Conservation (phyloP, 2,888 invertebrate species). For the Amiota communis region DNA sequence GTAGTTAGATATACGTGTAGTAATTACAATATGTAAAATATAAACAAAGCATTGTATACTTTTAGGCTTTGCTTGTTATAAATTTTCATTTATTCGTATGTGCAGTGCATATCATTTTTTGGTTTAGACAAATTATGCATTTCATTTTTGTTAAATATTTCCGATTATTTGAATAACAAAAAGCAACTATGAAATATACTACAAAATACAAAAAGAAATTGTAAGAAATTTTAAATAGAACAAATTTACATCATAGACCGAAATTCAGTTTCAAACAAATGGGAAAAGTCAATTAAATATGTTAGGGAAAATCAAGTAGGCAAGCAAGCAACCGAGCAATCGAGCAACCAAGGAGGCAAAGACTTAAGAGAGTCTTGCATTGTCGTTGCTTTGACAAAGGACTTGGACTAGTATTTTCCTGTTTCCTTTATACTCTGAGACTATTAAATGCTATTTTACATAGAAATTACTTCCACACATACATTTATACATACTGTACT, state of each 20-base stretch:
- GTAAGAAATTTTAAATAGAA: not conserved
- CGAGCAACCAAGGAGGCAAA: conserved; percentile 45
- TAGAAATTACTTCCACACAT: conserved; percentile 56
- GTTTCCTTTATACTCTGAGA: conserved; percentile 56
- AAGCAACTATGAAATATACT: conserved; percentile 41
- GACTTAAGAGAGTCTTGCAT: not conserved
- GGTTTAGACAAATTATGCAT: not conserved
- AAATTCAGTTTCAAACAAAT: conserved; percentile 38
- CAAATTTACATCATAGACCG: conserved; percentile 15
- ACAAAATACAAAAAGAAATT: conserved; percentile 10
- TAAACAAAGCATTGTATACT: too few relatives aligned
- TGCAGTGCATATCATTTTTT: too few relatives aligned
- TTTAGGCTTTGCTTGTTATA: too few relatives aligned
- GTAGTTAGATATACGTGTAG: too few relatives aligned
- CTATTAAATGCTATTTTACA: conserved; percentile 67
- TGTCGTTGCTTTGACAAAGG: conserved; percentile 20
- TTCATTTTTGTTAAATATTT: conserved; percentile 54
- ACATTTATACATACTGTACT: conserved; percentile 41
- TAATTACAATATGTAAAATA: too few relatives aligned
- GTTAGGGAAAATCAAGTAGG: not conserved
- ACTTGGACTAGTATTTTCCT: conserved; percentile 43
- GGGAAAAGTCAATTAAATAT: conserved; percentile 61
- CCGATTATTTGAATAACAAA: conserved; percentile 11
- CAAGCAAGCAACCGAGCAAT: conserved; percentile 50
- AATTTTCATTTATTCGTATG: too few relatives aligned